Base-by-base conservation (phyloP, 1,140 invertebrate genomes). In the Asbolus verrucosus region DNA sequence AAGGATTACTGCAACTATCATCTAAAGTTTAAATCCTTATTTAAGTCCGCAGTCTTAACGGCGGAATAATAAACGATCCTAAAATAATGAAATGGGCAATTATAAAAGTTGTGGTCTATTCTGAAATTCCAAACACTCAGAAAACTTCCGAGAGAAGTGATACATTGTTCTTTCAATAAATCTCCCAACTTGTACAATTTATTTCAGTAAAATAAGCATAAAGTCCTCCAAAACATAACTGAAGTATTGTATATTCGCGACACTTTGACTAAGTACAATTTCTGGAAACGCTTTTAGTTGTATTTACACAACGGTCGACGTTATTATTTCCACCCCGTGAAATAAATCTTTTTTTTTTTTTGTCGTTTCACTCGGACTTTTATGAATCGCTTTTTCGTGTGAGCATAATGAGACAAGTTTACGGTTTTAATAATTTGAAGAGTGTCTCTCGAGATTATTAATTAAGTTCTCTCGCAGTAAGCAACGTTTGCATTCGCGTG, bases 121-220 rank as follows among this genome's bases (percentile, higher is more conserved):
- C 46, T 27, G 8, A 54, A 65, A 43, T 65, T 41, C 30, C 24
- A 18, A 65, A 65, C 38, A 46, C 2, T 3, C n/a, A 1, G 18
- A 38, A 65, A 65, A 46, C 39, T 65, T 46, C 30, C 14, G 14
- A 38, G 19, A 46, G 9, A 21, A 65, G 21, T 54, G 21, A 54
- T 54, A 31, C 24, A 65, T 43, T 43, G 36, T 65, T 46, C 63
- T 65, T 46, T 30, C 30, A 13, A 65, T 65, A 65, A 43, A 65
- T 65, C 24, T 46, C 46, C 14, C 16, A 15, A 43, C 38, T 46
- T 46, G 38, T 65, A 54, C 46, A 46, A 21, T 65, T 65, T 65
- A 65, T 65, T 65, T 43, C 11, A 46, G 21, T 18, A 46, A 65
- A 65, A 27, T 43, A 65, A 41, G 8, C 18, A 21, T 13, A 65